Evolutionary conservation across 2,797 vertebrate species (phyloP).

Genomic region (Holocentrus rufus): DNA sequence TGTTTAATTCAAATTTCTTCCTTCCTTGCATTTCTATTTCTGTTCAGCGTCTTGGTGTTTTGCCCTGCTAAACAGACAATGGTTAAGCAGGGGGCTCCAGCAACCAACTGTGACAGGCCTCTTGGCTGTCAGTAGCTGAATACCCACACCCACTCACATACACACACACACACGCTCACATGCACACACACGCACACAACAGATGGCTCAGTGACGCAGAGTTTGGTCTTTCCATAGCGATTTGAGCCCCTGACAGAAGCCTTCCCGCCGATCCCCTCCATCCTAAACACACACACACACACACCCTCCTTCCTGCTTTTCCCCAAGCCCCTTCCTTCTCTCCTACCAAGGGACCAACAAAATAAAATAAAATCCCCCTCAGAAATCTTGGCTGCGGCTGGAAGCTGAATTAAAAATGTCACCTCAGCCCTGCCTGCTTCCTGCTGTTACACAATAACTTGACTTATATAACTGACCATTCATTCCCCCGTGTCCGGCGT

Average conservation of each 20-base stretch:
- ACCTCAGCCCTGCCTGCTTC: constrained; percentile 21
- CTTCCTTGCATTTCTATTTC: constrained; percentile 26
- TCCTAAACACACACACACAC: constrained; percentile 34
- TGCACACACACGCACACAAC: constrained; percentile 49
- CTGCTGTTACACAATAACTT: constrained; percentile 18
- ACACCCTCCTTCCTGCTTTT: constrained; percentile 23
- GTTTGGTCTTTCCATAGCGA: constrained; percentile 69
- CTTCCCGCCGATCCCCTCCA: constrained; percentile 50
- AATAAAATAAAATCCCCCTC: constrained; percentile 42
- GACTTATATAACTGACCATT: constrained; percentile 25
- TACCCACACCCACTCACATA: constrained; percentile 48
- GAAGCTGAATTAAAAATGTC: constrained; percentile 45
- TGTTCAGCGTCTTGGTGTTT: constrained; percentile 23
- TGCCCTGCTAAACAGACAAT: constrained; percentile 52
- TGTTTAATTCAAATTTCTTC: background rate
- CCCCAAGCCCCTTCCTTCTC: constrained; percentile 7
- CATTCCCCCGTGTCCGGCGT: constrained; percentile 3
- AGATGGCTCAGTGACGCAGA: constrained; percentile 81
- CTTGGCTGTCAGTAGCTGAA: constrained; percentile 58
- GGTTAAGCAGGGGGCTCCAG: constrained; percentile 53
- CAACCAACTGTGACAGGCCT: constrained; percentile 68
- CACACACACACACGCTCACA: constrained; percentile 12
- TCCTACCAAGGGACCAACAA: constrained; percentile 23
- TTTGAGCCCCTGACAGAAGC: constrained; percentile 65
- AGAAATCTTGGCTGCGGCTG: constrained; percentile 40